Base-by-base conservation (phyloP, 2,797 vertebrate species). In the Gephyroberyx darwinii region DNA sequence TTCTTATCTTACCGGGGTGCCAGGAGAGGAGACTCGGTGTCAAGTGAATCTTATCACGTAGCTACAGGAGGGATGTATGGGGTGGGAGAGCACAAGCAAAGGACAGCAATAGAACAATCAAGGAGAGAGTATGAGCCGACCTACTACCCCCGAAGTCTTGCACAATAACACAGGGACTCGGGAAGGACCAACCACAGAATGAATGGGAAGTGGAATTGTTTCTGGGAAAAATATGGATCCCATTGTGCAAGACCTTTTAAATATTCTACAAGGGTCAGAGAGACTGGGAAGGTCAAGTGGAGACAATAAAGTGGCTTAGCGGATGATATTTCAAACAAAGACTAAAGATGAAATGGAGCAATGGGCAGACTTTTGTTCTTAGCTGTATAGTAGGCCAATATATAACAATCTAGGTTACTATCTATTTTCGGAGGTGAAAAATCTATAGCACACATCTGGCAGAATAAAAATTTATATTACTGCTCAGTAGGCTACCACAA, bases 11-110 rank as follows among this genome's bases (percentile, higher is more conserved):
- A 68, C 62, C 79, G 50, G 65, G 53, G 41, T 2, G 12, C 53
- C 70, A 71, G 72, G 10, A 65, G 68, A 69, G 65, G 59, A 65
- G 55, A 54, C 65, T 56, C 33, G 43, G 20, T 37, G 53, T 68
- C 12, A 7, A 45, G 48, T 45, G 58, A 48, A 68, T 74, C 67
- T 76, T 73, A 74, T 74, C 66, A 71, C 60, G 78, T 60, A 39
- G 63, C 64, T 72, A 79, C 53, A 82, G 54, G 8, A 47, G 74
- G 69, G 20, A 35, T 37, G 45, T 31, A 41, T 43, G 12, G 60
- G 70, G 22, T 30, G 66, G 81, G 77, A 50, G 13, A 76, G 86
- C 78, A 84, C 17, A 81, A 88, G 84, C 82, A 58, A 47, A 80
- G 45, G 56, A 60, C 6, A 59, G 61, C 50, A 80, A 74, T 48